Evolutionary conservation across 2,797 vertebrate genomes (phyloP).

Genomic region (Poecilia gillii): DNA sequence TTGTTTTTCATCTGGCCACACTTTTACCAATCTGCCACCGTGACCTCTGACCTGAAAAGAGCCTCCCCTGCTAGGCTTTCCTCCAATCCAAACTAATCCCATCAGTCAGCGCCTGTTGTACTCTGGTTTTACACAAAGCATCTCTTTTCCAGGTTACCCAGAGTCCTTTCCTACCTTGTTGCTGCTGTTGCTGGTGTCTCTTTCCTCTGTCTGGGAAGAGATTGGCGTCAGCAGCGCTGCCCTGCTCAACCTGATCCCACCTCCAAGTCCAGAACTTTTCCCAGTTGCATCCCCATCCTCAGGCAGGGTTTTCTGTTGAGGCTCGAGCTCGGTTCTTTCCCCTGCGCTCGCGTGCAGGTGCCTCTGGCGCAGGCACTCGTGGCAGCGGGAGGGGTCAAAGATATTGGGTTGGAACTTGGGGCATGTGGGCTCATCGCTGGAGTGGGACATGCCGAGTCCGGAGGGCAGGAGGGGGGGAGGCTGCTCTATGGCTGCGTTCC

Average conservation of each 20-base stretch:
- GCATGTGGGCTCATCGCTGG: conserved; percentile 73
- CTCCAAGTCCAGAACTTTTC: neutral
- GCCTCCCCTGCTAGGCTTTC: conserved; percentile 8
- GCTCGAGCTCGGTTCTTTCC: conserved; percentile 20
- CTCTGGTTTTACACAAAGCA: conserved; percentile 12
- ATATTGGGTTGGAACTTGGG: conserved; percentile 86
- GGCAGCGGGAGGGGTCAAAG: conserved; percentile 87
- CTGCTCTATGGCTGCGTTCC: conserved; percentile 52
- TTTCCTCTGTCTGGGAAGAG: conserved; percentile 65
- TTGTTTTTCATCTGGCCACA: neutral
- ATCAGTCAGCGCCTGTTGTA: conserved; percentile 38
- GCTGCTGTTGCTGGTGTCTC: conserved; percentile 65
- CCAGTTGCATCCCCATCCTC: conserved; percentile 14
- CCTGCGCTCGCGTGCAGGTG: conserved; percentile 73
- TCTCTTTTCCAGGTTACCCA: conserved; percentile 20
- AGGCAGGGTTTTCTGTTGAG: conserved; percentile 36
- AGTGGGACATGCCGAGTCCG: conserved; percentile 76
- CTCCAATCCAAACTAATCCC: conserved; percentile 33
- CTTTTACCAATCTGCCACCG: neutral
- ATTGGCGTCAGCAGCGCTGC: conserved; percentile 52
- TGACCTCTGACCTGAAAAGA: conserved; percentile 28
- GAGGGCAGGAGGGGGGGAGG: conserved; percentile 13
- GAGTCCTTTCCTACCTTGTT: conserved; percentile 12
- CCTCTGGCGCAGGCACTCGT: conserved; percentile 84
- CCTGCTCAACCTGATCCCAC: conserved; percentile 35